Evolutionary conservation across 2,113 vertebrate genomes (phyloP).

Genomic region (Polypterus bichir): DNA sequence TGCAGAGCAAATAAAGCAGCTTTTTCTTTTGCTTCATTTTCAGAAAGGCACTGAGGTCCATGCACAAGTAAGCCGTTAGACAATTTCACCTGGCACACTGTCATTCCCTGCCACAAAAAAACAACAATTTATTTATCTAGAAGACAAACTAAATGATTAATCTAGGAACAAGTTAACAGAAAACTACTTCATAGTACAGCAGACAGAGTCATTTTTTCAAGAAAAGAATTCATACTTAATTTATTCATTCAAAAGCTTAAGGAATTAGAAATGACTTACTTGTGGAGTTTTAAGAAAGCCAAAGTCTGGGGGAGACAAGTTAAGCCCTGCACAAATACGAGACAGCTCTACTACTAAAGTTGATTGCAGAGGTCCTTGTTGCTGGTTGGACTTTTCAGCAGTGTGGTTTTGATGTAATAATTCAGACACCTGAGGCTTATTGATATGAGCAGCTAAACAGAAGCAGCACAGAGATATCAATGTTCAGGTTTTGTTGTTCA

Average conservation of each 20-base stretch:
- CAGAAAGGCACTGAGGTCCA: conserved; percentile 79
- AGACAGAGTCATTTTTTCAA: no score
- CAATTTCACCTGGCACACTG: conserved; percentile 81
- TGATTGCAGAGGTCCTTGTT: conserved; percentile 36
- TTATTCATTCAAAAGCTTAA: no score
- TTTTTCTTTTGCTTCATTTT: conserved; percentile 86
- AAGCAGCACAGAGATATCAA: background rate
- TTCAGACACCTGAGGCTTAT: conserved; percentile 39
- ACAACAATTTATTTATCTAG: conserved; percentile 5
- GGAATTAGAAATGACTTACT: conserved; percentile 40
- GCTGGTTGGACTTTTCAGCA: conserved; percentile 32
- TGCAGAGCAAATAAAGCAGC: conserved; percentile 82
- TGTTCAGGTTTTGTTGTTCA: no score
- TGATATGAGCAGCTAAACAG: conserved; percentile 62
- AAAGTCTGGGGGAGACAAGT: conserved; percentile 84
- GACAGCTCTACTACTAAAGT: conserved; percentile 72
- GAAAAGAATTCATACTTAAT: no score
- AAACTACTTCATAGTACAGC: no score
- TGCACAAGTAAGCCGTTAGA: conserved; percentile 77
- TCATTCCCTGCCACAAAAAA: conserved; percentile 56
- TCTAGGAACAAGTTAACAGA: no score
- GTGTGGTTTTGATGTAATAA: conserved; percentile 32
- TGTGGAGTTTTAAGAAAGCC: conserved; percentile 72
- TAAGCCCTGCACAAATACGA: conserved; percentile 62
- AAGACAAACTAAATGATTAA: no score